Percentiles rank a stretch among this genome's conserved stretches.
These are phyloP conservation scores for Anagrus nilaparvatae DNA, from an alignment of 1,140 invertebrate genomes.

Conservation along the genomic window DNA sequence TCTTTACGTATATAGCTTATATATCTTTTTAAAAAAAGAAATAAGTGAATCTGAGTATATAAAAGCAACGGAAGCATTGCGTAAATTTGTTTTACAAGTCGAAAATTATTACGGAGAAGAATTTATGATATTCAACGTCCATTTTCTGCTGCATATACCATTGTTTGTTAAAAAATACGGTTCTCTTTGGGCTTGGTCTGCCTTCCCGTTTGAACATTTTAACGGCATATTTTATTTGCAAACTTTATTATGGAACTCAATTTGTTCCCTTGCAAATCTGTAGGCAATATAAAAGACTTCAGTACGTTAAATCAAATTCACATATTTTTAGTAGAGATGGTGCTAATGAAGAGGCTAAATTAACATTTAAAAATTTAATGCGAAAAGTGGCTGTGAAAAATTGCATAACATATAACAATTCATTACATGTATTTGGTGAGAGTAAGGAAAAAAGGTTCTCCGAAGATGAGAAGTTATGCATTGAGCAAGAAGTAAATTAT, in stretches of 20 bases:
- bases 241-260: neutral
- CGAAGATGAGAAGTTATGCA: no score
- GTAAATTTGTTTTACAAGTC: slow-evolving; percentile 7
- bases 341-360: neutral
- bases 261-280: neutral
- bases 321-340: neutral
- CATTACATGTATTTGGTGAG: no score
- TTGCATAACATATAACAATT: no score
- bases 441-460: no score
- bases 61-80: neutral
- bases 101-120: slow-evolving; percentile 6
- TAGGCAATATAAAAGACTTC: neutral
- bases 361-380: no score
- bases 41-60: neutral
- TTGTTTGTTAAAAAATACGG: neutral
- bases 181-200: neutral
- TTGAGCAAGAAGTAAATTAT: no score
- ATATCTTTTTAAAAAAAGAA: neutral
- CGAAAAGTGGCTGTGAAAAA: no score
- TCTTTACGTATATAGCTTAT: neutral
- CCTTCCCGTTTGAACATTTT: neutral
- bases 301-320: neutral
- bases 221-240: neutral
- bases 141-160: slow-evolving; percentile 12
- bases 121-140: slow-evolving; percentile 14